Evolutionary conservation across 2,888 invertebrate species (phyloP).

Genomic region (Pachymerium ferrugineum): DNA sequence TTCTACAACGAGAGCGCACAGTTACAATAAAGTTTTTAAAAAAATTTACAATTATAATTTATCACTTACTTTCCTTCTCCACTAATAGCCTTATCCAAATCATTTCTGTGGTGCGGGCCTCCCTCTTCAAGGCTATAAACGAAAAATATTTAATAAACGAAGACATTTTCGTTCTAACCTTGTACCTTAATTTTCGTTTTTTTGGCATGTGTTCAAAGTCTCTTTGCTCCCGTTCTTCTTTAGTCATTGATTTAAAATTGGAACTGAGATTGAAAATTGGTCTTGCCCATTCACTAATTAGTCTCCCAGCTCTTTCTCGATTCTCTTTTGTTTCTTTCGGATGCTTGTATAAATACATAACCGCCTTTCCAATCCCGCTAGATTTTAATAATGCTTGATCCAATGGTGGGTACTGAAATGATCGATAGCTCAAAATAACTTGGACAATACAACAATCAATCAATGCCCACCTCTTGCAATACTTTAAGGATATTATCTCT

Average conservation of each 20-base stretch:
- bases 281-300: conserved; percentile 96
- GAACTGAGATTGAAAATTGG: conserved; percentile 95
- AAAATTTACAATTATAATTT: neutral
- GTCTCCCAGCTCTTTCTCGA: conserved; percentile 78
- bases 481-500: conserved; percentile 71
- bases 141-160: neutral
- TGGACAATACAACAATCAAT: neutral
- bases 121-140: conserved; percentile 34
- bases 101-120: conserved; percentile 49
- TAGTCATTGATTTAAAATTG: conserved; percentile 81
- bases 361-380: conserved; percentile 96
- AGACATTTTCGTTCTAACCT: neutral
- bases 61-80: conserved; percentile 48
- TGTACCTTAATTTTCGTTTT: conserved; percentile 48
- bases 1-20: neutral
- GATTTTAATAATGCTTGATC: conserved; percentile 86
- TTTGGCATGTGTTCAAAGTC: conserved; percentile 79
- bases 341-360: conserved; percentile 99
- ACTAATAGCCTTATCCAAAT: conserved; percentile 60
- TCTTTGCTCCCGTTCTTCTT: conserved; percentile 88
- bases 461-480: conserved; percentile 46
- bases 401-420: conserved; percentile 73
- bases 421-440: conserved; percentile 31
- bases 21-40: neutral
- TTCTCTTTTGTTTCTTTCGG: conserved; percentile 93